Evolutionary conservation across 1,140 invertebrate genomes (phyloP).

Genomic region (Diachasma alloeum): DNA sequence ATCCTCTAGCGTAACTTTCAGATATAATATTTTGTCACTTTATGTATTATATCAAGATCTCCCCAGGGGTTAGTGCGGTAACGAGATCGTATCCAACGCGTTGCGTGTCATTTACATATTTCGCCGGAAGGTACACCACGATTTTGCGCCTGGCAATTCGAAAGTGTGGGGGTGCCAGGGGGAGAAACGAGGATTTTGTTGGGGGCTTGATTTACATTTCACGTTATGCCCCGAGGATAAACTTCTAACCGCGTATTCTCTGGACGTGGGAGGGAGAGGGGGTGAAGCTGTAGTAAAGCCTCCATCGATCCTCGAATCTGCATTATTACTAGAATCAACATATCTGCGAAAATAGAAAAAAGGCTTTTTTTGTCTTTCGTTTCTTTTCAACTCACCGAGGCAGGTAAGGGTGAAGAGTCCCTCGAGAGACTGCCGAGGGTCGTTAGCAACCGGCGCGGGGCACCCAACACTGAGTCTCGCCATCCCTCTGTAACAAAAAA

Average conservation of each 20-base stretch:
- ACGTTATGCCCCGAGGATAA: conserved; percentile 29
- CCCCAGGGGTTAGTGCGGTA: conserved; percentile 29
- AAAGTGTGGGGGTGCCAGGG: conserved; percentile 21
- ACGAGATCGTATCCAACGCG: conserved; percentile 52
- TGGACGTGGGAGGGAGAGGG: neutral
- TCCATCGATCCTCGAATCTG: neutral
- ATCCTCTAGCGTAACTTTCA: neutral
- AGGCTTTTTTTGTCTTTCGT: neutral
- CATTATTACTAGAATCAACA: neutral
- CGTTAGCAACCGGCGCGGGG: conserved; percentile 58
- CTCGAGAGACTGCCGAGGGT: conserved; percentile 62
- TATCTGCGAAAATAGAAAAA: neutral
- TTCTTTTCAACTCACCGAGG: conserved; percentile 50
- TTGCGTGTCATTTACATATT: conserved; percentile 59
- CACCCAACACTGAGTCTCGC: conserved; percentile 63
- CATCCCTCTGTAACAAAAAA: conserved; percentile 60
- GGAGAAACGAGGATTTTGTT: conserved; percentile 18
- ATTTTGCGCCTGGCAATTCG: conserved; percentile 45
- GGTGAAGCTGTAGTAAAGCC: neutral
- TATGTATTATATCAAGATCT: neutral
- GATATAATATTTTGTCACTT: neutral
- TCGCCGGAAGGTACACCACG: conserved; percentile 46
- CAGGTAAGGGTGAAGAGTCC: conserved; percentile 55
- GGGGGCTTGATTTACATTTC: conserved; percentile 39
- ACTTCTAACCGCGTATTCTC: conserved; percentile 15